Percentiles rank a stretch among this genome's conserved stretches.
Conservation (phyloP, 23 tunicate species). For the Diplosoma virens region DNA sequence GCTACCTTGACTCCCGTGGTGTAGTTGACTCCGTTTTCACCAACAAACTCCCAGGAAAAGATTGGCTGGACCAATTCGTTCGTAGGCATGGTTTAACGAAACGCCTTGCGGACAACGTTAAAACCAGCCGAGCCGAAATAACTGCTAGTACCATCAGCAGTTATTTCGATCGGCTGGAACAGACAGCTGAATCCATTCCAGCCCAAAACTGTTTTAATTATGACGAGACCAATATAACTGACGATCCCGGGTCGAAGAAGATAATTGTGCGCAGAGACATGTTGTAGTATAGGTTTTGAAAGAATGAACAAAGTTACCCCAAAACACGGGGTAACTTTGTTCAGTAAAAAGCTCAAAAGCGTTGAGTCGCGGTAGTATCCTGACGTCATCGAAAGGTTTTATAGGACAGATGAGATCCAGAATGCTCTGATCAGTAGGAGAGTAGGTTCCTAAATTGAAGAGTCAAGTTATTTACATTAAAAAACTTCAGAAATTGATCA, state of each 20-base stretch:
- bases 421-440: too few species aligned
- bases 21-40: background rate
- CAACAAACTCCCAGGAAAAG: slow-evolving; percentile 5
- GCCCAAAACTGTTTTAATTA: slow-evolving; percentile 18
- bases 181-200: slow-evolving; percentile 1
- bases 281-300: background rate
- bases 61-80: slow-evolving; percentile 3
- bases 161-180: background rate
- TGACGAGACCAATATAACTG: slow-evolving; percentile 15
- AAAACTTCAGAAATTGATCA: too few species aligned
- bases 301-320: too few species aligned
- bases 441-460: too few species aligned
- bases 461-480: too few species aligned
- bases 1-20: slow-evolving; percentile 1
- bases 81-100: slow-evolving; percentile 4
- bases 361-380: too few species aligned
- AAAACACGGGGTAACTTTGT: too few species aligned
- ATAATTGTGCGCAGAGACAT: slow-evolving; percentile 27
- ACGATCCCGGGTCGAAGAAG: slow-evolving; percentile 10
- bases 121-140: slow-evolving; percentile 3
- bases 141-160: background rate
- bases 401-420: too few species aligned
- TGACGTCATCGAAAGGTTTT: too few species aligned
- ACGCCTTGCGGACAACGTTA: slow-evolving; percentile 15
- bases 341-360: too few species aligned